Evolutionary conservation across 2,797 vertebrate genomes (phyloP), one percentile per base, ranked within the genome.

Genomic region (Bovichtus diacanthus): DNA sequence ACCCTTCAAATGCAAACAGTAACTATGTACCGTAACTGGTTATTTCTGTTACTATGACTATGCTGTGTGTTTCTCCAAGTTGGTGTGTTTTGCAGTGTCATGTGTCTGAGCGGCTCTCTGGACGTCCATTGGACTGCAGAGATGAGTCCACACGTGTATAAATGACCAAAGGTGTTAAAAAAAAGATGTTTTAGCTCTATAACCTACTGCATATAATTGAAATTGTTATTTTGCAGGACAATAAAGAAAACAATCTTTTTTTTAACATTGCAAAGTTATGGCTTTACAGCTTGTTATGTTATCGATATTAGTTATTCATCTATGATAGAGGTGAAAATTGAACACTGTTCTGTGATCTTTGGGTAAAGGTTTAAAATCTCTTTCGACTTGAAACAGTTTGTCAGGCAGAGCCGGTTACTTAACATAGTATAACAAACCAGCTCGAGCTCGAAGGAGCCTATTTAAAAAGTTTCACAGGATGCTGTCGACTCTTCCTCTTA

Each of bases 381-480:
- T 46, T 51, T 71, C 1, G 25, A 10, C 25, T 43, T 27, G 3
- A 71, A 78, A 56, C 50, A 61, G 50, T 23, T 50, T 50, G 64
- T 70, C 36, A 78, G 56, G 46, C 67, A 76, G 23, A 63, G 58
- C 61, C 59, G 59, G 38, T 76, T 74, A 66, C 46, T 86, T 74
- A 47, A 78, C 59, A 82, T 65, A 39, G 43, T 34, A 41, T 49
- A 83, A 82, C 70, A 74, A 72, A 76, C 15, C 65, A 58, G 34
- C 70, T 44, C 56, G 38, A 58, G 72, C 61, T 67, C 27, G 11
- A 67, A 39, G 31, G 50, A 76, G 34, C 51, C 82, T 51, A 47
- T 84, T 90, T 72, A 82, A 81, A 49, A 59, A 78, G 44, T 55
- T n/a, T n/a, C n/a, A n/a, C 81, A 50, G 73, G 64, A 71, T 71